Conservation (phyloP, 2,113 vertebrate species). For the Megaceryle torquata region DNA sequence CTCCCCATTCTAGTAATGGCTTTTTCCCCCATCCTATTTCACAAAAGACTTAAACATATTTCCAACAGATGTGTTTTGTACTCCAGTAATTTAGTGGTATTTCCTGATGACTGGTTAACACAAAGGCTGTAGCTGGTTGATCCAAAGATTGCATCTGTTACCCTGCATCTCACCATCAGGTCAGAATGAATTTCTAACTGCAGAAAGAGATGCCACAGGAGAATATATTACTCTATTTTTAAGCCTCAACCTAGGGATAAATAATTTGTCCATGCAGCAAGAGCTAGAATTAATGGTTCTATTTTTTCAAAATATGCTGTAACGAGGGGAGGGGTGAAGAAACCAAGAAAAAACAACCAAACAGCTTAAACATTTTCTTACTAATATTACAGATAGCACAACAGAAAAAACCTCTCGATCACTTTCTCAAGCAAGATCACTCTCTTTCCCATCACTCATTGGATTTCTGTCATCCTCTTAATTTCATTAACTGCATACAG, state of each 20-base stretch:
- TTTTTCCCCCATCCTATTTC: not conserved
- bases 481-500: not conserved
- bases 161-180: not conserved
- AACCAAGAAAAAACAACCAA: no score
- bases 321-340: not conserved
- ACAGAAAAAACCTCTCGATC: not conserved
- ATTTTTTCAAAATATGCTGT: not conserved
- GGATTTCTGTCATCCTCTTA: not conserved
- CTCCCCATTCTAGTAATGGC: not conserved
- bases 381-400: not conserved
- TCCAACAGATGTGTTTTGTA: slow-evolving; percentile 22
- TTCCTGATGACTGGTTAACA: slow-evolving; percentile 33
- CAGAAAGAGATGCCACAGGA: not conserved
- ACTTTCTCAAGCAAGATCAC: not conserved
- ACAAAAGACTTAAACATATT: slow-evolving; percentile 12
- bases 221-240: not conserved
- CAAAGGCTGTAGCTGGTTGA: slow-evolving; percentile 29
- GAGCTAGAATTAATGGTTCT: not conserved
- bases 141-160: slow-evolving; percentile 42
- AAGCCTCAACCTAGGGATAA: not conserved
- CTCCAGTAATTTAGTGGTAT: slow-evolving; percentile 4
- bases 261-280: not conserved
- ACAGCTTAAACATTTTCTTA: not conserved
- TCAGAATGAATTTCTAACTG: not conserved
- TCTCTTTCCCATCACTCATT: not conserved